Evolutionary conservation across 2,797 vertebrate genomes (phyloP).

Genomic region (Paguma larvata): DNA sequence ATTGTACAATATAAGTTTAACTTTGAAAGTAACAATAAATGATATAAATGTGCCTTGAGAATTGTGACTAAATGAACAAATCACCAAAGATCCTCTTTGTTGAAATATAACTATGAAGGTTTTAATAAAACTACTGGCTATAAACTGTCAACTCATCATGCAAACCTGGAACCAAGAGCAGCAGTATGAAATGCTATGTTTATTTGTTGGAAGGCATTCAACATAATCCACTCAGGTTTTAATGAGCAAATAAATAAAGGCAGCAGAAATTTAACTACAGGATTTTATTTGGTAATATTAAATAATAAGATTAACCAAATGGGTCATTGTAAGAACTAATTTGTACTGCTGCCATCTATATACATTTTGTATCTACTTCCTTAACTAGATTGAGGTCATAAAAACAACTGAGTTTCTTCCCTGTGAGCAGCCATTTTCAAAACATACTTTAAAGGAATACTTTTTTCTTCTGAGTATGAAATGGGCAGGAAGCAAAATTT

Average conservation of each 20-base stretch:
- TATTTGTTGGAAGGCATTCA: not conserved
- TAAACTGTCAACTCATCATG: not conserved
- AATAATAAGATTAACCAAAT: slow-evolving; percentile 28
- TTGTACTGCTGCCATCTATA: not conserved
- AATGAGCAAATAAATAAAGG: slow-evolving; percentile 48
- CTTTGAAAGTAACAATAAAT: slow-evolving; percentile 60
- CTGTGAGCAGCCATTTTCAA: not conserved
- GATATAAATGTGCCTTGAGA: not conserved
- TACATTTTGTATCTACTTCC: not conserved
- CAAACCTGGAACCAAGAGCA: not conserved
- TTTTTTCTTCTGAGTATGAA: not conserved
- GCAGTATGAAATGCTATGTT: not conserved
- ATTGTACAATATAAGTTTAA: not conserved
- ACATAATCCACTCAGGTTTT: not conserved
- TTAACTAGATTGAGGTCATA: not conserved
- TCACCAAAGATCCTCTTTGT: not conserved
- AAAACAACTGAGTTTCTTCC: not conserved
- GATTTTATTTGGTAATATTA: slow-evolving; percentile 47
- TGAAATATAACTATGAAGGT: not conserved
- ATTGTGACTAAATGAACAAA: not conserved
- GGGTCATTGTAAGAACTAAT: not conserved
- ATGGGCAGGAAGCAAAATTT: not conserved
- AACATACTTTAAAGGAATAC: not conserved
- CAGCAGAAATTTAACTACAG: not conserved
- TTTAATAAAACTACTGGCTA: slow-evolving; percentile 37